Evolutionary conservation across 2,797 vertebrate species (phyloP), one percentile per base, ranked within the genome.

Genomic region (Bufotes viridis): DNA sequence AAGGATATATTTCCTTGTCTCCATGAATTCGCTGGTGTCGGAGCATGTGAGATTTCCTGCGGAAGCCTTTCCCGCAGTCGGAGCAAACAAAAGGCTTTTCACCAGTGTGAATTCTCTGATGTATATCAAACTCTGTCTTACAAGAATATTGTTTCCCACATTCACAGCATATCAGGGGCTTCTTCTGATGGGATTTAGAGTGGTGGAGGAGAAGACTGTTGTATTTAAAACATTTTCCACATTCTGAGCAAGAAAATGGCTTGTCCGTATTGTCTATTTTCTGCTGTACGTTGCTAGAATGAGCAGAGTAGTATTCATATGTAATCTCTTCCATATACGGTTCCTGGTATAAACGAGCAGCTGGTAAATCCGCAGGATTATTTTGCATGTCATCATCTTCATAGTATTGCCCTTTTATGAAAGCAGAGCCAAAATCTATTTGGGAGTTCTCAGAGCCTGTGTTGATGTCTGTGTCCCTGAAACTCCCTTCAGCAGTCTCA

Each of bases 101-200:
- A 12, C 86, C 86, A 7, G 86, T 87, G 49, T 87, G 86, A 67
- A 82, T 87, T n/a, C 86, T 87, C 60, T 82, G 70, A 34, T 87
- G 86, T 22, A 83, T 63, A 34, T 63, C 70, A 24, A 87, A 78
- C 26, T 76, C 70, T 8, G 86, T 75, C 60, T 83, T 76, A n/a
- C 70, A 75, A 42, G 58, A 75, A 78, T 82, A 87, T 10, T 63
- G 72, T n/a, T 82, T 87, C 1, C 86, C 86, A 78, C 86, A 87
- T n/a, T 82, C 86, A n/a, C 70, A 78, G 42, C 86, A 82, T 8
- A 82, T 82, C 1, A 76, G 60, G 17, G 65, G 81, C 69, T 87
- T 82, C 51, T 76, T 82, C 26, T 82, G 81, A 72, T 87, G 86
- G 57, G 67, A 76, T 76, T 76, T 87, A 11, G 81, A 18, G 15